Base-by-base conservation (phyloP, 2,113 vertebrate genomes). In the Poecile atricapillus region DNA sequence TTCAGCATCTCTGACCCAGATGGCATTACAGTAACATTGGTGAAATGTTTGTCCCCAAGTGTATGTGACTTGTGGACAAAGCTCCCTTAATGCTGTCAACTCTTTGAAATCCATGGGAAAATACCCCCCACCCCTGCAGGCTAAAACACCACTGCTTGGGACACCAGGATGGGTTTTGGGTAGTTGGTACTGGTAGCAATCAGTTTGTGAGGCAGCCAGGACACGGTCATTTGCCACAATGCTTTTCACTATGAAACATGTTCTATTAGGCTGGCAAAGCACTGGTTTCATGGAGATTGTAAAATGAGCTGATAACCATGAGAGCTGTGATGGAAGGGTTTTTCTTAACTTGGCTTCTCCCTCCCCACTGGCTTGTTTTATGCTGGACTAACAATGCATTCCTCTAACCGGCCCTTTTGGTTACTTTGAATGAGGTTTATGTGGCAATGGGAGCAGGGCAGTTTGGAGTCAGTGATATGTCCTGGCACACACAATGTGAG, bases 341-440 rank as follows among this genome's bases (percentile, higher is more conserved):
- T 83, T 73, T 75, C 85, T 88, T 92, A 89, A 83, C 94, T 76
- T 3, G 9, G 71, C 96, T 94, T 93, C 41, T 82, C 84, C 90
- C 81, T 89, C 19, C 71, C 69, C 67, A 41, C 81, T n/a, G 27
- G 73, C 87, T 94, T 92, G 71, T 92, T 88, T 83, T 33, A 75
- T 0, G 75, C 88, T 94, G 76, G 91, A 94, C 89, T 88, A 89
- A 87, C 94, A 95, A 94, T 96, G 92, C 87, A 78, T 79, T 84
- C 92, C 71, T 95, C 95, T 96, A 97, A 94, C 96, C 93, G 98
- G 98, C 97, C 97, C 98, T 97, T 98, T 97, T 96, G 96, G 97
- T 97, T 97, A 95, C 98, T 98, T 98, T 99, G 98, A 99, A 99
- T 98, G 98, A 98, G 97, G 97, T 98, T 98, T 98, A 98, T 99